Percentiles rank a stretch among this genome's conserved stretches.
These are phyloP conservation scores for Lasioglossum morio DNA, from an alignment of 2,888 invertebrate genomes.

Conservation along the genomic window DNA sequence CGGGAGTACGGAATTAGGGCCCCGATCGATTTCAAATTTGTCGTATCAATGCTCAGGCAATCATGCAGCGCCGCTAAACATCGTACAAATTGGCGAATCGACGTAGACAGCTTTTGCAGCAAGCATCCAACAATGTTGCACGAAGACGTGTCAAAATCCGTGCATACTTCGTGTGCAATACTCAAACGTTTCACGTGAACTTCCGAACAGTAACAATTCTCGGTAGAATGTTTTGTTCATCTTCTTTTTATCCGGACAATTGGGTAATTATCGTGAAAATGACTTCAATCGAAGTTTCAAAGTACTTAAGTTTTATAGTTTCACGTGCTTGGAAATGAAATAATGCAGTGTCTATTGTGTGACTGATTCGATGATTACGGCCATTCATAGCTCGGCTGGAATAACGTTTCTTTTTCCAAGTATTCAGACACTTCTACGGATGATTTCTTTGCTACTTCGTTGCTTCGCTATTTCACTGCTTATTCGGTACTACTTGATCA, in stretches of 20 bases:
- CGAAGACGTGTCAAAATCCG: neutral
- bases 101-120: conserved; percentile 17
- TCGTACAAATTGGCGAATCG: conserved; percentile 49
- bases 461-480: neutral
- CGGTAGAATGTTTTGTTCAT: neutral
- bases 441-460: neutral
- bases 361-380: conserved; percentile 5
- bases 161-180: neutral
- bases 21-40: conserved; percentile 74
- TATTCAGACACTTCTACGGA: neutral
- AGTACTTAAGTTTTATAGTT: neutral
- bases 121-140: neutral
- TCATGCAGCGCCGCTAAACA: conserved; percentile 67
- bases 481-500: conserved; percentile 9
- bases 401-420: neutral
- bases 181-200: neutral
- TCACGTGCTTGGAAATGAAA: neutral
- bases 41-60: conserved; percentile 72
- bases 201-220: neutral
- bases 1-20: conserved; percentile 70
- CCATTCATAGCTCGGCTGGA: neutral
- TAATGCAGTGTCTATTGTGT: neutral
- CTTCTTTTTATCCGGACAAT: neutral
- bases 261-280: neutral
- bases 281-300: neutral